These are phyloP conservation scores for Tetanocera ferruginea DNA, from an alignment of 2,888 invertebrate genomes.

Conservation along the genomic window DNA sequence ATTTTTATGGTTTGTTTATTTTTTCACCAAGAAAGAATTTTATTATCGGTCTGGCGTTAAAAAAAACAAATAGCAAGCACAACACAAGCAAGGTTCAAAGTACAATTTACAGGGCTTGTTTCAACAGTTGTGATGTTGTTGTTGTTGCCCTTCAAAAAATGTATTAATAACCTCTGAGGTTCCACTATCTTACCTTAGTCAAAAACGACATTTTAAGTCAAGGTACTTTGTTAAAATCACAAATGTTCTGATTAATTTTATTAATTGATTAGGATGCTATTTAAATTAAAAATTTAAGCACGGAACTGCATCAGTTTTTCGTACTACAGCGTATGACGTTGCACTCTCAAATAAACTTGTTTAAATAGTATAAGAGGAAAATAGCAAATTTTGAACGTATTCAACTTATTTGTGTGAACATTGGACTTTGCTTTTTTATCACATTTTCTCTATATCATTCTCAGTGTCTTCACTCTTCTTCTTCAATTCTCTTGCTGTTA, in stretches of 20 bases:
- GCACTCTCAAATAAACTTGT: background rate
- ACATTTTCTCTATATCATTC: background rate
- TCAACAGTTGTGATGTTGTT: background rate
- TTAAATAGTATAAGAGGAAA: background rate
- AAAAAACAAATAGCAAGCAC: too few relatives aligned
- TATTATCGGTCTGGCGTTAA: too few relatives aligned
- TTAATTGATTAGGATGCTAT: background rate
- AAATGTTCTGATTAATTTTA: too few relatives aligned
- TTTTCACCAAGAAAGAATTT: background rate
- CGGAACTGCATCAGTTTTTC: too few relatives aligned
- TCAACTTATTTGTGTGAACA: slow-evolving; percentile 16
- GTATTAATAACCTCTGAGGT: too few relatives aligned
- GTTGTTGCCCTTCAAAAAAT: background rate
- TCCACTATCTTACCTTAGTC: slow-evolving; percentile 55
- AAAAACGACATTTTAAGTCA: slow-evolving; percentile 56
- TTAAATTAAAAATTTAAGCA: too few relatives aligned
- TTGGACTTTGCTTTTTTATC: slow-evolving; percentile 28
- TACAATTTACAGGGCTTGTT: background rate
- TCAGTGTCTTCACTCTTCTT: background rate
- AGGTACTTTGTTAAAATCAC: background rate
- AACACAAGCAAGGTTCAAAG: background rate
- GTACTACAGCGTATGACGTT: background rate
- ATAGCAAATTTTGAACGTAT: background rate
- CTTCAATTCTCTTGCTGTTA: too few relatives aligned
- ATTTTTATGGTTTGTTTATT: background rate